These are phyloP conservation scores for Pollachius pollachius DNA, from an alignment of 2,113 vertebrate genomes.

Conservation along the genomic window DNA sequence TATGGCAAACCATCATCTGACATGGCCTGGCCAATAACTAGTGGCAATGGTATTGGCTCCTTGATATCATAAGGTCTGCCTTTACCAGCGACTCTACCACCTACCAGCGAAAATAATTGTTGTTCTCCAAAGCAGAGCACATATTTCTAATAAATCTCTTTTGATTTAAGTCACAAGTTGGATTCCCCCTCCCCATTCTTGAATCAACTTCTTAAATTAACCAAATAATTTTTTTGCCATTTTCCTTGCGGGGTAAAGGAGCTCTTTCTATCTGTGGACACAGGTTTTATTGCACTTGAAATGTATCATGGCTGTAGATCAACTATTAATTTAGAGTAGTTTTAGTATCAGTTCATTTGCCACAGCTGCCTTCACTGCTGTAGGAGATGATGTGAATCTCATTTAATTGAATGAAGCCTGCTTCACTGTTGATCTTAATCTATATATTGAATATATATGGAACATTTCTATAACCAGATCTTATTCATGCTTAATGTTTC, in stretches of 20 bases:
- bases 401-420: slow-evolving; percentile 1
- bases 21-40: too few relatives aligned
- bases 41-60: too few relatives aligned
- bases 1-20: too few relatives aligned
- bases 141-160: too few relatives aligned
- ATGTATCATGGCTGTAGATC: slow-evolving; percentile 5
- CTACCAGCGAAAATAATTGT: too few relatives aligned
- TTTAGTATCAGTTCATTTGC: slow-evolving; percentile 20
- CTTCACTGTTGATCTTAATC: slow-evolving; percentile 8
- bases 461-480: not conserved
- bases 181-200: too few relatives aligned
- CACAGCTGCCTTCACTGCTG: not conserved
- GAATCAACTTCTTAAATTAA: not conserved
- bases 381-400: slow-evolving; percentile 12
- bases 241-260: slow-evolving; percentile 2
- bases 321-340: slow-evolving; percentile 20
- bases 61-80: too few relatives aligned
- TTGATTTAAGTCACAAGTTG: too few relatives aligned
- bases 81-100: too few relatives aligned
- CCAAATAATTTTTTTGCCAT: slow-evolving; percentile 2
- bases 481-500: not conserved
- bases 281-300: slow-evolving; percentile 7
- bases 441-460: not conserved
- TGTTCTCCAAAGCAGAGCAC: too few relatives aligned
- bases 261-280: not conserved